These are phyloP conservation scores for Pseudonaja textilis DNA, from an alignment of 2,113 vertebrate species.

Conservation along the genomic window DNA sequence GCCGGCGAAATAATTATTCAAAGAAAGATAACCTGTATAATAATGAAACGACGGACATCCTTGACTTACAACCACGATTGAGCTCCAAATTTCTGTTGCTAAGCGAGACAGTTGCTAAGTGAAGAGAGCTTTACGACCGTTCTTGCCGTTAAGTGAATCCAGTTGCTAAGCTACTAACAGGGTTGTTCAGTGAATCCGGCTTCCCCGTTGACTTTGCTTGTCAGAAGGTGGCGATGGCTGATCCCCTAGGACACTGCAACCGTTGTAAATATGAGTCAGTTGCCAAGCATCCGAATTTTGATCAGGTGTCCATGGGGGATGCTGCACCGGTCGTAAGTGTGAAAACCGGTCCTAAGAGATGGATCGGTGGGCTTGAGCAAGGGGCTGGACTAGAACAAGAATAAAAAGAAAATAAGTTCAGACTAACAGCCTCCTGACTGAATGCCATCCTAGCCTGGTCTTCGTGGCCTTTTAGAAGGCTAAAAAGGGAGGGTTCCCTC, in stretches of 20 bases:
- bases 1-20: not conserved
- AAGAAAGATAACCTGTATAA: not conserved
- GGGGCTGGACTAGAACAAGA: not conserved
- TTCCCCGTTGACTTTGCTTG: too few relatives aligned
- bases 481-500: not conserved
- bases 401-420: not conserved
- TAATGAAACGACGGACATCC: not conserved
- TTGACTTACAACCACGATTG: not conserved
- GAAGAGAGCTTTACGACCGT: not conserved
- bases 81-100: not conserved
- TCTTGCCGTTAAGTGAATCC: not conserved
- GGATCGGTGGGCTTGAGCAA: too few relatives aligned
- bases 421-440: not conserved
- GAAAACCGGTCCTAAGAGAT: too few relatives aligned
- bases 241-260: too few relatives aligned
- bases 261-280: too few relatives aligned
- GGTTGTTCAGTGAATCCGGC: too few relatives aligned
- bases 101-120: not conserved
- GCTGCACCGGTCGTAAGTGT: too few relatives aligned
- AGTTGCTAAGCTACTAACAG: too few relatives aligned
- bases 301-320: too few relatives aligned
- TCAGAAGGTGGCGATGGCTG: too few relatives aligned
- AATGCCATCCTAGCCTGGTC: not conserved
- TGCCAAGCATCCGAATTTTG: too few relatives aligned
- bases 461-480: not conserved